phyloP scores from a whole-genome alignment of 2,888 invertebrate species.

The Thecocarcelia acutangulata region DNA sequence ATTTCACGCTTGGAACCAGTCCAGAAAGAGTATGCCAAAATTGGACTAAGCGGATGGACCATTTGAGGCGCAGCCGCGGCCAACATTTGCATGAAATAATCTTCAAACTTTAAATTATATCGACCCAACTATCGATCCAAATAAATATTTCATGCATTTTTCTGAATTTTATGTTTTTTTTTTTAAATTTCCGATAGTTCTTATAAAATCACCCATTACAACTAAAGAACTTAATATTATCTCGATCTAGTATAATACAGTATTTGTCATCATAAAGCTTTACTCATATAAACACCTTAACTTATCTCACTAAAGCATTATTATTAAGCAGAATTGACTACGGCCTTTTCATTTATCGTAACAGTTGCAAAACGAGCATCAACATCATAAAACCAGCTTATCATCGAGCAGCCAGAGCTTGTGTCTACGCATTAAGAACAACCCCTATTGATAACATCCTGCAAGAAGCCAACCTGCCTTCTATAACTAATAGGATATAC shows the following conservation, averaged over 20 bases:
- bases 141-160: too few species aligned
- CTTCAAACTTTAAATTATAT: too few species aligned
- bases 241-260: background rate
- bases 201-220: background rate
- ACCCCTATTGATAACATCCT: conserved; percentile 8
- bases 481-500: background rate
- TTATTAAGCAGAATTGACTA: conserved; percentile 17
- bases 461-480: conserved; percentile 6
- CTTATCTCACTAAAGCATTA: conserved; percentile 6
- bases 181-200: too few species aligned
- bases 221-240: conserved; percentile 5
- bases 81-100: too few species aligned
- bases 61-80: too few species aligned
- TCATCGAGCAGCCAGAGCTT: conserved; percentile 18
- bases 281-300: conserved; percentile 5
- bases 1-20: too few species aligned
- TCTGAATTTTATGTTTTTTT: too few species aligned
- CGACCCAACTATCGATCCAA: too few species aligned
- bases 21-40: too few species aligned
- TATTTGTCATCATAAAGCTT: conserved; percentile 11
- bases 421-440: conserved; percentile 12
- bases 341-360: conserved; percentile 5
- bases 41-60: too few species aligned
- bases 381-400: conserved; percentile 11
- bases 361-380: conserved; percentile 16